These are phyloP conservation scores for Trinectes maculatus DNA, from an alignment of 2,113 vertebrate genomes.

Conservation along the genomic window DNA sequence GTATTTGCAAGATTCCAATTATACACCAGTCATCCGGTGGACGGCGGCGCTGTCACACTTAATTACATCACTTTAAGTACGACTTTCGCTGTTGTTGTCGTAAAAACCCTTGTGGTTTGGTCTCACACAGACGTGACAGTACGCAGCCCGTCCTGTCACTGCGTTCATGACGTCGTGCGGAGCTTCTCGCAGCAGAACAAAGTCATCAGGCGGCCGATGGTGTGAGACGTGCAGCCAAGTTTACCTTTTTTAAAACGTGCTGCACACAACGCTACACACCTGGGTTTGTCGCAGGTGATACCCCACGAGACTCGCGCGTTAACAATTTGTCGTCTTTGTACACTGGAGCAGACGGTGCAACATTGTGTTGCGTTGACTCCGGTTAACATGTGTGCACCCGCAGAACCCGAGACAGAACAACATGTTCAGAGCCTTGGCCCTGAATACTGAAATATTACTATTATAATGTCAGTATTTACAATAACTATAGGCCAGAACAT, in stretches of 20 bases:
- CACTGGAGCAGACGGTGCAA: neutral
- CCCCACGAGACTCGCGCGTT: neutral
- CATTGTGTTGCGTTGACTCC: neutral
- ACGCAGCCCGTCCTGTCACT: neutral
- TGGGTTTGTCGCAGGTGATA: neutral
- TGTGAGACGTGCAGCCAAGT: no score
- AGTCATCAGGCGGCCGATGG: no score
- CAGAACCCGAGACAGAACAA: conserved; percentile 27
- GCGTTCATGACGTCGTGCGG: no score
- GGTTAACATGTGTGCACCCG: neutral
- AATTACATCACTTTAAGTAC: no score
- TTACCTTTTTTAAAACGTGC: no score
- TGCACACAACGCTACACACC: no score
- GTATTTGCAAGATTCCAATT: no score
- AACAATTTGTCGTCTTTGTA: neutral
- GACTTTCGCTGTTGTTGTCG: no score
- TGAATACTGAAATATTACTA: conserved; percentile 17
- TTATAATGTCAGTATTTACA: conserved; percentile 30
- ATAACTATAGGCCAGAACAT: conserved; percentile 21
- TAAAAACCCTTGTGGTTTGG: no score
- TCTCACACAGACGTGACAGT: neutral
- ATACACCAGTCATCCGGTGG: neutral
- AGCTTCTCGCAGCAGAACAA: no score
- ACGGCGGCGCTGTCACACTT: neutral
- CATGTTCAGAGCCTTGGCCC: neutral